Percentiles rank a stretch among this genome's conserved stretches.
phyloP scores from a whole-genome alignment of 2,797 vertebrate genomes.

The Betta splendens region DNA sequence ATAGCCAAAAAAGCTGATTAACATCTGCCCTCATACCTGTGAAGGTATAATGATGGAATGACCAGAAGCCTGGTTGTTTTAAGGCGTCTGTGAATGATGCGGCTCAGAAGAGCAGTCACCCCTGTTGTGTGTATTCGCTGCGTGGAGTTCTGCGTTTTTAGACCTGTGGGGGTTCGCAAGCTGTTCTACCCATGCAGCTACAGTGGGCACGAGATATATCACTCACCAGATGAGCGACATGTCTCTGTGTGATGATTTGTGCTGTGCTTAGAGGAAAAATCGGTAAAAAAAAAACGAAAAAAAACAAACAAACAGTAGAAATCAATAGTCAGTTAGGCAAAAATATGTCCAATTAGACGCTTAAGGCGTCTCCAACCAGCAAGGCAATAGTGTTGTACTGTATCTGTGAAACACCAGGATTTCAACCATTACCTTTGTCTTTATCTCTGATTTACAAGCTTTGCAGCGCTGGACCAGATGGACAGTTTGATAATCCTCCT shows the following conservation, averaged over 20 bases:
- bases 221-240: conserved; percentile 27
- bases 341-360: conserved; percentile 13
- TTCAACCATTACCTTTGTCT: conserved; percentile 11
- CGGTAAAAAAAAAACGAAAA: conserved; percentile 1
- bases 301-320: conserved; percentile 6
- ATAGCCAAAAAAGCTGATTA: no score
- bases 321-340: conserved; percentile 24
- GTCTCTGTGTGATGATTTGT: conserved; percentile 4
- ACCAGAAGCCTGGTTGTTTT: neutral
- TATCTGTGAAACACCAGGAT: neutral
- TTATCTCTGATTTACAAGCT: neutral
- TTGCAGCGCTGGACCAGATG: neutral
- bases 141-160: conserved; percentile 40
- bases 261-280: conserved; percentile 9
- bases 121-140: conserved; percentile 25
- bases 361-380: neutral
- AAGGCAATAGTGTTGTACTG: neutral
- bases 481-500: neutral
- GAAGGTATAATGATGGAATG: neutral
- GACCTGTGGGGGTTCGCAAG: conserved; percentile 38
- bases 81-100: conserved; percentile 25
- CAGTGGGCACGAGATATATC: conserved; percentile 18
- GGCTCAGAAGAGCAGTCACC: conserved; percentile 1
- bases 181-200: conserved; percentile 40
- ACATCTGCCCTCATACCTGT: no score